A percentile compares a stretch with the other conserved stretches of the same genome.
phyloP scores from a whole-genome alignment of 2,888 invertebrate species.

The Acanthosepion lycidas region DNA sequence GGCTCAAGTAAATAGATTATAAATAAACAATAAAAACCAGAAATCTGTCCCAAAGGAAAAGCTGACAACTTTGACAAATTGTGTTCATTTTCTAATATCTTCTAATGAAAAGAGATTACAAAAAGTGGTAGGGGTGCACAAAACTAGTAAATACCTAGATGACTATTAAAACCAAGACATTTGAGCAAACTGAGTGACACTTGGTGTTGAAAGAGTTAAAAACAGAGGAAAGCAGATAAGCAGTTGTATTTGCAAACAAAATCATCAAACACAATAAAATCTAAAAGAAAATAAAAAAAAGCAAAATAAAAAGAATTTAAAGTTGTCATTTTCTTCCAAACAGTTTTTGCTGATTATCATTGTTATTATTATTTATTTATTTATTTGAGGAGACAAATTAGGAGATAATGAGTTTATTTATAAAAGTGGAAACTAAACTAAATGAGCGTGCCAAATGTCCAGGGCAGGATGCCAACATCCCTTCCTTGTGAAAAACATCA shows the following conservation, averaged over 20 bases:
- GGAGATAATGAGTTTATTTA: conserved; percentile 33
- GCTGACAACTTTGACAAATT: too few species aligned
- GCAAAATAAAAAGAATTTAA: not conserved
- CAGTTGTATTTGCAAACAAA: not conserved
- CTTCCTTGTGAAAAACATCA: conserved; percentile 33
- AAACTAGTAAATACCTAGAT: not conserved
- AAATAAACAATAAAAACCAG: too few species aligned
- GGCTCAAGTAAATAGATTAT: too few species aligned
- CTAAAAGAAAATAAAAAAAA: not conserved
- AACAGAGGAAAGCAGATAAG: not conserved
- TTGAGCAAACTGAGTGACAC: not conserved
- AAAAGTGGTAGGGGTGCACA: too few species aligned
- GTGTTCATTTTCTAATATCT: too few species aligned
- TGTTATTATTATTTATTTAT: not conserved
- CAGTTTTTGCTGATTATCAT: not conserved
- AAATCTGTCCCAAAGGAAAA: too few species aligned
- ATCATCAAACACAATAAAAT: not conserved
- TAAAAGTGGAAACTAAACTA: conserved; percentile 10
- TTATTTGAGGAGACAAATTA: not conserved
- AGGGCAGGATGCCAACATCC: conserved; percentile 23
- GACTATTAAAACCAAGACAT: not conserved
- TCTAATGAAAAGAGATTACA: too few species aligned
- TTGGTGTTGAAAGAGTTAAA: too few species aligned
- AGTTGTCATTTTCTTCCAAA: conserved; percentile 1
- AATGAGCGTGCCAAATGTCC: conserved; percentile 3